phyloP scores from a whole-genome alignment of 2,113 vertebrate genomes.

The Onychorhynchus coronatus region DNA sequence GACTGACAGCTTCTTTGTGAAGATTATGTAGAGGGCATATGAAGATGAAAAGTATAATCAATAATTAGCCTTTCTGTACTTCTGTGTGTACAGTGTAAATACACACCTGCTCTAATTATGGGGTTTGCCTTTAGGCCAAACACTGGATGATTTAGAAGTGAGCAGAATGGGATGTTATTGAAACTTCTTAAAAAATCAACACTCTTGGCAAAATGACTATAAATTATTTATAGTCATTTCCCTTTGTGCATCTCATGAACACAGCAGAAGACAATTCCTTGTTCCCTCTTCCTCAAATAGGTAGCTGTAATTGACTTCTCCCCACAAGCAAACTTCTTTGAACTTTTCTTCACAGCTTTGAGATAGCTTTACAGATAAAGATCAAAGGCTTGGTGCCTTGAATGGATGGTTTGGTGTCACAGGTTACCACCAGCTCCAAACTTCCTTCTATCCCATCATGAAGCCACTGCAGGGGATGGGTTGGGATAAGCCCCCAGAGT shows the following conservation, averaged over 20 bases:
- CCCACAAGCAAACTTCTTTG: not conserved
- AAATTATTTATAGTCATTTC: not conserved
- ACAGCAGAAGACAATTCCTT: not conserved
- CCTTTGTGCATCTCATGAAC: not conserved
- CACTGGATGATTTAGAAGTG: not conserved
- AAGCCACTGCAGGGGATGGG: not conserved
- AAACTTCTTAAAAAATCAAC: not conserved
- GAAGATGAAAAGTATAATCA: not conserved
- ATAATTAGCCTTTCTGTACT: not conserved
- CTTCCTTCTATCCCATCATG: not conserved
- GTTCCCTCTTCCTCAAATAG: not conserved
- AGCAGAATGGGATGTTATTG: not conserved
- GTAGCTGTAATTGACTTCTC: not conserved
- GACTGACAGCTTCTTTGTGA: not conserved
- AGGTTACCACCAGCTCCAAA: not conserved
- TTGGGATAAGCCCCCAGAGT: not conserved
- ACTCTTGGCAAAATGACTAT: not conserved
- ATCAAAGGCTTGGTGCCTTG: not conserved
- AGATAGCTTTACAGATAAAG: conserved; percentile 12
- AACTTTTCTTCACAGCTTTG: not conserved
- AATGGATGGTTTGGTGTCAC: not conserved
- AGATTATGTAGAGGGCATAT: not conserved
- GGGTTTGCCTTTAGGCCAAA: not conserved
- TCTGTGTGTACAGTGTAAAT: not conserved
- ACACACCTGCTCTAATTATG: not conserved